Percentiles rank a stretch among this genome's conserved stretches.
Evolutionary conservation across 2,888 invertebrate genomes (phyloP).

Genomic region (Rhagonycha lutea): DNA sequence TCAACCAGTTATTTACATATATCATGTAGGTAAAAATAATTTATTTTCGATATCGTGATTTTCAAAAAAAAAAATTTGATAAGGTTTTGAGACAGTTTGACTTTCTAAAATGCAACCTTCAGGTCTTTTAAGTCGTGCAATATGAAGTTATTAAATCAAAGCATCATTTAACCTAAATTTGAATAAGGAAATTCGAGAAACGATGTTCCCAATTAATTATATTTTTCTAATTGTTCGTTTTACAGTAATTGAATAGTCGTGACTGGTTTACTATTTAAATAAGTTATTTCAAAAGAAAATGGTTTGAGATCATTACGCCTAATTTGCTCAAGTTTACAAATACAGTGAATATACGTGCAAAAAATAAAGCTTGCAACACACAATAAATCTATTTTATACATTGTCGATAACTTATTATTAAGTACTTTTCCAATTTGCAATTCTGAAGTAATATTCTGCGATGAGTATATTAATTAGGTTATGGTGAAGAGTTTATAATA

Average conservation of each 20-base stretch:
- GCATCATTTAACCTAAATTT: background rate
- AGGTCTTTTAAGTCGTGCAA: background rate
- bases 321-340: background rate
- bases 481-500: too few species aligned
- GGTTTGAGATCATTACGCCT: background rate
- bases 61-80: background rate
- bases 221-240: background rate
- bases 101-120: background rate
- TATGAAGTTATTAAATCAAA: background rate
- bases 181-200: background rate
- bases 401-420: background rate
- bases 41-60: background rate
- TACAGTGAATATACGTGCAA: background rate
- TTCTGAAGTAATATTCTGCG: background rate
- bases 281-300: background rate
- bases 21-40: background rate
- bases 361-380: background rate
- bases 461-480: background rate
- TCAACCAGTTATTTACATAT: background rate
- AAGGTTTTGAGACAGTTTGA: background rate
- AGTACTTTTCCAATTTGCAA: background rate
- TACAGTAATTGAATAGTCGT: background rate
- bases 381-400: background rate
- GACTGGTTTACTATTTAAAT: background rate
- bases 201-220: background rate